Conservation (phyloP, 2,888 invertebrate species). For the Carpatolechia fugitivella region DNA sequence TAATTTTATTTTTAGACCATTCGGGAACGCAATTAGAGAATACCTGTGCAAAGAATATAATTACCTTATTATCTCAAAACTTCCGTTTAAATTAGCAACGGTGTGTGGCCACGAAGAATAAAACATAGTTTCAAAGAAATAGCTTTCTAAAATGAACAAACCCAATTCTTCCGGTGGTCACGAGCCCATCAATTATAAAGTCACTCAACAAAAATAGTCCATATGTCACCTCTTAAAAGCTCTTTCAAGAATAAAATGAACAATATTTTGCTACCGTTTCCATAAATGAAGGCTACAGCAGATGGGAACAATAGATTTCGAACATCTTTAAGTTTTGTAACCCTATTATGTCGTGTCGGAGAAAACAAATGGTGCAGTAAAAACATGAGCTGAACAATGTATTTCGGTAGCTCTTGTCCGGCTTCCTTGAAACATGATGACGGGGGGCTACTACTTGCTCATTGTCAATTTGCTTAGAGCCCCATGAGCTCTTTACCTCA, state of each 20-base stretch:
- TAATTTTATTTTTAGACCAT: constrained; percentile 1
- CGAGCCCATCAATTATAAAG: constrained; percentile 61
- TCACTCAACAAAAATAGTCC: constrained; percentile 56
- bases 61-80: constrained; percentile 7
- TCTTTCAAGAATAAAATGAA: constrained; percentile 68
- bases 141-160: constrained; percentile 64
- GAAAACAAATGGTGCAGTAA: constrained; percentile 63
- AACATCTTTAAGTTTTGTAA: constrained; percentile 44
- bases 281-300: constrained; percentile 57
- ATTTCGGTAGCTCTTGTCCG: constrained; percentile 47
- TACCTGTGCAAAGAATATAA: background rate
- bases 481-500: constrained; percentile 54
- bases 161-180: constrained; percentile 61
- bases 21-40: constrained; percentile 12
- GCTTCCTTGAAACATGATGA: constrained; percentile 63
- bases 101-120: constrained; percentile 45
- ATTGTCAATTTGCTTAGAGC: constrained; percentile 52
- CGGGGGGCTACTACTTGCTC: constrained; percentile 47
- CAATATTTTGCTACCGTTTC: constrained; percentile 74
- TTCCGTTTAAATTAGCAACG: constrained; percentile 41
- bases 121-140: constrained; percentile 31
- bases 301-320: constrained; percentile 56
- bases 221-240: constrained; percentile 70
- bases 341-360: constrained; percentile 62
- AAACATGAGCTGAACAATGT: constrained; percentile 56